Evolutionary conservation across 2,797 vertebrate genomes (phyloP).

Genomic region (Tolypeutes matacus): DNA sequence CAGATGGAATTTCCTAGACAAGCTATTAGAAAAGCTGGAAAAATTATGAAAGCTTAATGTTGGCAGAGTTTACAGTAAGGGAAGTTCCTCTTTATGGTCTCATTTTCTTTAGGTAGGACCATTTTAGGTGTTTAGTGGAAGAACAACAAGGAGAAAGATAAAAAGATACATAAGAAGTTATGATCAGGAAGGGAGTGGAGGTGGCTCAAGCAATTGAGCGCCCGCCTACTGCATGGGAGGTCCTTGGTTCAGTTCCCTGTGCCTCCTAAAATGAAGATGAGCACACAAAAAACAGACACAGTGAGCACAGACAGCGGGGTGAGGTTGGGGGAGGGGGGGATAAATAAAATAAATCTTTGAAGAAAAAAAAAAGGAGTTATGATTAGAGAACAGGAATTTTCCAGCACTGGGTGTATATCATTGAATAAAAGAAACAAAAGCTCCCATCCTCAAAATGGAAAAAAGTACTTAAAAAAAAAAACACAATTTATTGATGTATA

Average conservation of each 20-base stretch:
- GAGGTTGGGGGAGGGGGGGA: too few relatives aligned
- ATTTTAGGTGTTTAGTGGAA: neutral
- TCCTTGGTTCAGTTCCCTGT: too few relatives aligned
- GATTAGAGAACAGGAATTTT: neutral
- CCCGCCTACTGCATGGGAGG: too few relatives aligned
- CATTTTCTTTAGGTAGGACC: neutral
- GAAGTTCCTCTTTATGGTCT: neutral
- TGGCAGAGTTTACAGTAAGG: conserved; percentile 40
- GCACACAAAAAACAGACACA: too few relatives aligned
- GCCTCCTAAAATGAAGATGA: too few relatives aligned
- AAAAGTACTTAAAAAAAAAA: neutral
- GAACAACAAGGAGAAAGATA: neutral
- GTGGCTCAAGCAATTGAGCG: too few relatives aligned
- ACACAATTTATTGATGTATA: too few relatives aligned
- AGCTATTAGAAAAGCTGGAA: conserved; percentile 41
- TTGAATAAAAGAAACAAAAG: conserved; percentile 8
- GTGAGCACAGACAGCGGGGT: too few relatives aligned
- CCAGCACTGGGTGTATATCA: neutral
- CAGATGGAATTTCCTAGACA: conserved; percentile 6
- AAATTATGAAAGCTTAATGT: conserved; percentile 20
- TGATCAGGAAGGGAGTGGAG: too few relatives aligned
- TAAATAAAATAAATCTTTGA: too few relatives aligned
- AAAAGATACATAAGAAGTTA: neutral
- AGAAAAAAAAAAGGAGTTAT: neutral
- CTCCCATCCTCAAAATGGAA: neutral